phyloP scores from a whole-genome alignment of 2,888 invertebrate species.

The Hypena proboscidalis region DNA sequence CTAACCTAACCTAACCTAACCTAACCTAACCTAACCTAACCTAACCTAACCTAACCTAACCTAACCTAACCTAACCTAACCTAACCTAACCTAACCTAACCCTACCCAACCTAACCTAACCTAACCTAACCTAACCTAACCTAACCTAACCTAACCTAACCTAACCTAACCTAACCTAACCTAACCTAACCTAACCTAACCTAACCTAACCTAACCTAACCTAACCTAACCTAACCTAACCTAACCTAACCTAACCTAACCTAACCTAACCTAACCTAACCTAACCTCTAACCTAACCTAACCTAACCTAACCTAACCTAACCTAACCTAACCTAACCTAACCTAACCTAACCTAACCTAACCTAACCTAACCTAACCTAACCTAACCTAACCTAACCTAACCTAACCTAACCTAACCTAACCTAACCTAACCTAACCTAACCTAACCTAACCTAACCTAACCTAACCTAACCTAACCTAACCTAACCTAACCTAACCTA shows the following conservation, averaged over 20 bases:
- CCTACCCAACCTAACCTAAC: slow-evolving; percentile 3
- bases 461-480: slow-evolving; percentile 4
- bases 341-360: slow-evolving; percentile 3
- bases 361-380: slow-evolving; percentile 5
- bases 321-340: background rate
- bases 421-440: slow-evolving; percentile 1
- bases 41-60: slow-evolving; percentile 9
- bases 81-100: slow-evolving; percentile 2
- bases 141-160: slow-evolving; percentile 2
- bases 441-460: slow-evolving; percentile 1
- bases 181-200: slow-evolving; percentile 5
- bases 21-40: slow-evolving; percentile 9
- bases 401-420: slow-evolving; percentile 5
- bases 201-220: slow-evolving; percentile 5
- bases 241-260: slow-evolving; percentile 4
- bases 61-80: slow-evolving; percentile 9
- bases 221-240: slow-evolving; percentile 1
- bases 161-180: background rate
- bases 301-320: background rate
- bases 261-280: slow-evolving; percentile 1
- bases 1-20: slow-evolving; percentile 9
- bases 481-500: slow-evolving; percentile 4
- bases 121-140: slow-evolving; percentile 5
- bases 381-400: slow-evolving; percentile 5
- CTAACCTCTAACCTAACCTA: background rate